Base-by-base conservation (phyloP, 2,888 invertebrate species). In the Acanthosepion lycidas region DNA sequence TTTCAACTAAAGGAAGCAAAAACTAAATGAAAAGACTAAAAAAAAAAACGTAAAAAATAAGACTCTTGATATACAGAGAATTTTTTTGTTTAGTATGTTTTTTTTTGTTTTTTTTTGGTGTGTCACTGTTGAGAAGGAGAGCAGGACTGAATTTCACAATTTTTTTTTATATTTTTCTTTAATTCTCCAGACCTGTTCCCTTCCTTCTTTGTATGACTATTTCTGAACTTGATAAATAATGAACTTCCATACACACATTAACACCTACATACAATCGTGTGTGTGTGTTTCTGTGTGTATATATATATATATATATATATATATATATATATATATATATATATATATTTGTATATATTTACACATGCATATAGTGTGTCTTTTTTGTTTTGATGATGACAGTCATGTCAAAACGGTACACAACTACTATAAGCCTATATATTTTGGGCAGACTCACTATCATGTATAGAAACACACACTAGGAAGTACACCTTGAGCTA, bases 391-490 rank as follows among this genome's bases (percentile, higher is more conserved):
- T 33, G 78, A 78, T n/a, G n/a, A 78, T 78, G 78, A 33, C 78
- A n/a, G 78, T 78, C 78, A 78, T 78, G n/a, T 78, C 78, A 78
- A 78, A 78, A 78, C 33, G 33, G 78, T 78, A n/a, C 78, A 78
- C 78, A n/a, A 78, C 33, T n/a, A 78, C 78, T 78, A 78, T n/a
- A 18, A 78, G 78, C 78, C 78, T 78, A 78, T 78, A 78, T 78
- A 78, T n/a, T 78, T 78, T 20, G 78, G 78, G 78, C 78, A 78
- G 78, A 78, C 78, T 78, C 78, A 78, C 78, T 78, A 78, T 78
- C 78, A 78, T 78, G 78, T 78, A 78, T 78, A 78, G 78, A n/a
- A 78, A 78, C 78, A 78, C 78, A 78, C 78, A 78, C 78, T n/a
- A 78, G n/a, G 78, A 15, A n/a, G 9, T 78, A 78, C 78, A 78